These are phyloP conservation scores for Oreocharis arfaki DNA, from an alignment of 2,113 vertebrate genomes.

Conservation along the genomic window DNA sequence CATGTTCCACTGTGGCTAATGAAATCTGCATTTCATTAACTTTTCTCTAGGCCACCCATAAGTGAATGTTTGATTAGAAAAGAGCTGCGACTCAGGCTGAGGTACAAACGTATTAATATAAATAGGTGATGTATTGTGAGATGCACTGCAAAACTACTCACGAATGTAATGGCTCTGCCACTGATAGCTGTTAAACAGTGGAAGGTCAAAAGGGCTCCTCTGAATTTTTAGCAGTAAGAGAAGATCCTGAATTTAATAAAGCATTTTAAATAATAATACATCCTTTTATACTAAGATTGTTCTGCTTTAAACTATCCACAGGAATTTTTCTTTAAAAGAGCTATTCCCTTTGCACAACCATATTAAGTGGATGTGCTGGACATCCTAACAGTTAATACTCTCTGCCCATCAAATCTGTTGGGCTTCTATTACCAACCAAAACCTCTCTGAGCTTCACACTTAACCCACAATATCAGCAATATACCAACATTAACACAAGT, in stretches of 20 bases:
- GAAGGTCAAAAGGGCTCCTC: neutral
- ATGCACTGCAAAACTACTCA: neutral
- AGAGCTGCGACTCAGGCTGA: neutral
- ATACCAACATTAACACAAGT: neutral
- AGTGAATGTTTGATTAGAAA: neutral
- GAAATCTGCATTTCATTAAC: conserved; percentile 34
- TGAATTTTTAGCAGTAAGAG: neutral
- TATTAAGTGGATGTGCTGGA: neutral
- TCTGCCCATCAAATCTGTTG: neutral
- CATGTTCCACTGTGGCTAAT: neutral
- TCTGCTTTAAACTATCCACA: neutral
- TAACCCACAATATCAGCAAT: neutral
- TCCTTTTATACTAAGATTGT: neutral
- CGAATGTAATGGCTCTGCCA: neutral
- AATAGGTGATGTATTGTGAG: neutral
- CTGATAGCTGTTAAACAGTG: neutral
- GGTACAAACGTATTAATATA: neutral
- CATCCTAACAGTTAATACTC: neutral
- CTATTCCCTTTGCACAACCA: neutral
- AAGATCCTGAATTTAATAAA: neutral
- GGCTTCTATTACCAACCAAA: neutral
- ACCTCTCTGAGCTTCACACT: neutral
- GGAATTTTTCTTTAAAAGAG: neutral
- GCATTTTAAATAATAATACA: neutral
- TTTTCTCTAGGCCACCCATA: neutral